phyloP scores from a whole-genome alignment of 2,797 vertebrate genomes.

The Schizopygopsis pylzovi region DNA sequence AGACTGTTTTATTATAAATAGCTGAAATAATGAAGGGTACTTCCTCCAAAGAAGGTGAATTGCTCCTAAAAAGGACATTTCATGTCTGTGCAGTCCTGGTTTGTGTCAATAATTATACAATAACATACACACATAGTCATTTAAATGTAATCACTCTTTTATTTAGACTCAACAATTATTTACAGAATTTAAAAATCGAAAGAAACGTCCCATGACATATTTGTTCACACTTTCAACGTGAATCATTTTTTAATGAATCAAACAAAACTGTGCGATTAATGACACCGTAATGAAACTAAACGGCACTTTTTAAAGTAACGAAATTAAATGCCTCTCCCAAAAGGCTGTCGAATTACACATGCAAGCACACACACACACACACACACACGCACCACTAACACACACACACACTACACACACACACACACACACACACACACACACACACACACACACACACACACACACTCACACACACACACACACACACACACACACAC shows the following conservation, averaged over 20 bases:
- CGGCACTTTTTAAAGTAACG: constrained; percentile 51
- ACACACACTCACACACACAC: no score
- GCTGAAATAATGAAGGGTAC: background rate
- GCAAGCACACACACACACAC: background rate
- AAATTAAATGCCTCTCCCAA: constrained; percentile 72
- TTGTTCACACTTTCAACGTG: constrained; percentile 62
- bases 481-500: no score
- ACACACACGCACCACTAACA: no score
- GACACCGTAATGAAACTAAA: background rate
- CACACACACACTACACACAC: no score
- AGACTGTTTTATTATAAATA: no score
- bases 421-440: no score
- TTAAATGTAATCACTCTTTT: constrained; percentile 66
- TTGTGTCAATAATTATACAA: background rate
- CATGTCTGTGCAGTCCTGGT: background rate
- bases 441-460: no score
- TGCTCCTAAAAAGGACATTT: background rate
- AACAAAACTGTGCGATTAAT: background rate
- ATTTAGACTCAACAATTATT: constrained; percentile 75
- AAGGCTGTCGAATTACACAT: constrained; percentile 56
- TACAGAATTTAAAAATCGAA: constrained; percentile 74
- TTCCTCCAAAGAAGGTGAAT: background rate
- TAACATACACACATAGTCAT: background rate
- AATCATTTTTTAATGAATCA: constrained; percentile 24
- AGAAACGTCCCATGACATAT: constrained; percentile 43